A percentile compares a stretch with the other conserved stretches of the same genome.
Conservation (phyloP, 2,797 vertebrate species). For the Schizopygopsis malacanthus region DNA sequence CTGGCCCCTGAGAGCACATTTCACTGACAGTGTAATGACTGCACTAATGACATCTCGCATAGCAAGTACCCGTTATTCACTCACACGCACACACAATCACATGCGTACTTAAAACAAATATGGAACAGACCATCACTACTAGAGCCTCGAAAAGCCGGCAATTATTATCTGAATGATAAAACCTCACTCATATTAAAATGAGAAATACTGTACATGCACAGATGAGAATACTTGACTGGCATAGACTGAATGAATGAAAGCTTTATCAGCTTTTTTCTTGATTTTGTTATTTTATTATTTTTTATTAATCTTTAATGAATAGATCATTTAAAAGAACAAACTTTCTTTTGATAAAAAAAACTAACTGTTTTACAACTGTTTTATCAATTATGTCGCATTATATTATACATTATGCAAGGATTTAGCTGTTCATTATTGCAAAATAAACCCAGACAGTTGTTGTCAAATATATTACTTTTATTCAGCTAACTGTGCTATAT, state of each 20-base stretch:
- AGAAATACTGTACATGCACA: neutral
- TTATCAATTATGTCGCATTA: neutral
- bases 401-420: neutral
- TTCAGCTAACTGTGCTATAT: neutral
- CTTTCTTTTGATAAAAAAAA: neutral
- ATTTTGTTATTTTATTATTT: neutral
- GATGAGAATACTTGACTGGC: neutral
- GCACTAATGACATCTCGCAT: slow-evolving; percentile 44
- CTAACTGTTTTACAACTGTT: neutral
- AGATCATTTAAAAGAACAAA: neutral
- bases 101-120: neutral
- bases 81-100: neutral
- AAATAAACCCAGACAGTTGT: neutral
- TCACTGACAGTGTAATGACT: slow-evolving; percentile 51
- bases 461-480: neutral
- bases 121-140: slow-evolving; percentile 9
- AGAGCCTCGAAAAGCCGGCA: neutral
- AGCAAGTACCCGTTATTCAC: slow-evolving; percentile 40
- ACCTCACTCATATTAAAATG: neutral
- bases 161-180: slow-evolving; percentile 3
- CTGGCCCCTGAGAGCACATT: slow-evolving; percentile 46
- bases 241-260: neutral
- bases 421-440: neutral
- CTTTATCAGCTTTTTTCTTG: neutral
- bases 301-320: neutral